Conservation (phyloP, 2,888 invertebrate species). For the Plagodis dolabraria region DNA sequence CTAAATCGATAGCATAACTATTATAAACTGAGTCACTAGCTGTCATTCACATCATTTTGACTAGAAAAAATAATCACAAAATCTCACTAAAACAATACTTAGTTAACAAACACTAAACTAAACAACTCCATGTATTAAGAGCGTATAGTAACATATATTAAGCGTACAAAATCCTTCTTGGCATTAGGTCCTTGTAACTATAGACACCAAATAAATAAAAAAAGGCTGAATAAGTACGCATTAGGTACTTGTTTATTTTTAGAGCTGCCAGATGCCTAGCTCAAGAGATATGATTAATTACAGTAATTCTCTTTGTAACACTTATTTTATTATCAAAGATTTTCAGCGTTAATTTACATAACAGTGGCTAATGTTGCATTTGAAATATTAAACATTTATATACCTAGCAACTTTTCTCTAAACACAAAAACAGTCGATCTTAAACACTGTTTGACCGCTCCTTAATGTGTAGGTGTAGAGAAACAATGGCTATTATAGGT, state of each 20-base stretch:
- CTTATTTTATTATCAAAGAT: too few relatives aligned
- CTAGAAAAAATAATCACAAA: conserved; percentile 58
- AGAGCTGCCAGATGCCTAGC: background rate
- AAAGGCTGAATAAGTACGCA: conserved; percentile 12
- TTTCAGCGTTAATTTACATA: too few relatives aligned
- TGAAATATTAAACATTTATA: background rate
- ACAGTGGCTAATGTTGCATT: too few relatives aligned
- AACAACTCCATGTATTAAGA: conserved; percentile 3
- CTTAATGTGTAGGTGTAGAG: too few relatives aligned
- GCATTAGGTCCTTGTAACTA: too few relatives aligned
- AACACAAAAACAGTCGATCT: conserved; percentile 34
- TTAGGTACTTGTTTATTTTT: background rate
- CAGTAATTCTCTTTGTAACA: too few relatives aligned
- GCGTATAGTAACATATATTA: conserved; percentile 9
- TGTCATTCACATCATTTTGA: conserved; percentile 32
- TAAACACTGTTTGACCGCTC: conserved; percentile 53
- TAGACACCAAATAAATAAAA: conserved; percentile 5
- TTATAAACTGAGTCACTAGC: conserved; percentile 3
- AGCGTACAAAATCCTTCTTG: conserved; percentile 11
- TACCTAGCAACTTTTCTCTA: background rate
- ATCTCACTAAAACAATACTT: conserved; percentile 32
- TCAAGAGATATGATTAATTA: too few relatives aligned
- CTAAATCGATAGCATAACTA: too few relatives aligned
- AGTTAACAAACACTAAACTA: conserved; percentile 1
- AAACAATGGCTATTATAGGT: too few relatives aligned